Base-by-base conservation (phyloP, 2,113 vertebrate genomes). In the Apistogramma diplotaenia region DNA sequence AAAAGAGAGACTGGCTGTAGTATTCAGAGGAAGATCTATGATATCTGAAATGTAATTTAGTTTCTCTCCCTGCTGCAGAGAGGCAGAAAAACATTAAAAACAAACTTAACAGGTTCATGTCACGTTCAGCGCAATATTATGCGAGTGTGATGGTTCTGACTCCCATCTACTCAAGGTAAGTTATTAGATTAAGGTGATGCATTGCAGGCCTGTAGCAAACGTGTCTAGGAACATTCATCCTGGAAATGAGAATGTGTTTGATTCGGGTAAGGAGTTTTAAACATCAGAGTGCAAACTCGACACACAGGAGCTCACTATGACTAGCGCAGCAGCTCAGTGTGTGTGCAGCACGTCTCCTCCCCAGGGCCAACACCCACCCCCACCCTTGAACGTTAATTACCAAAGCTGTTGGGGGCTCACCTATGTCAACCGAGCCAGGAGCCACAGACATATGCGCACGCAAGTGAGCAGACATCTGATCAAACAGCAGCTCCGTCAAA, bases 321-420 rank as follows among this genome's bases (percentile, higher is more conserved):
- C 65, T 10, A 33, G 43, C 59, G 25, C 57, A 82, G 86, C 51
- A 59, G 72, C 67, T 76, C 76, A 73, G 53, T 49, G 76, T 80
- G 77, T n/a, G 71, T 71, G 86, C 76, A 74, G 74, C 70, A 84
- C 37, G 74, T 83, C 76, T 75, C 58, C 55, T 76, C 75, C 75
- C 72, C 59, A n/a, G 70, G 21, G 56, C 21, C 83, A 27, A 43
- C 61, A 4, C 56, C 33, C 58, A 46, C 21, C 79, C 70, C 85
- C 55, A 49, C 76, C 73, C 85, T 53, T 8, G 27, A 81, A 83
- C 78, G 49, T 88, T 89, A 89, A 93, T 90, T 89, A 92, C 85
- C 79, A 83, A 85, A 87, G 82, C 88, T 82, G 85, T 79, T 56
- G 13, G 59, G 43, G 72, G 79, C 70, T 91, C 91, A 92, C 87